Conservation (phyloP, 2,888 invertebrate genomes). For the Stegophylla sp. region DNA sequence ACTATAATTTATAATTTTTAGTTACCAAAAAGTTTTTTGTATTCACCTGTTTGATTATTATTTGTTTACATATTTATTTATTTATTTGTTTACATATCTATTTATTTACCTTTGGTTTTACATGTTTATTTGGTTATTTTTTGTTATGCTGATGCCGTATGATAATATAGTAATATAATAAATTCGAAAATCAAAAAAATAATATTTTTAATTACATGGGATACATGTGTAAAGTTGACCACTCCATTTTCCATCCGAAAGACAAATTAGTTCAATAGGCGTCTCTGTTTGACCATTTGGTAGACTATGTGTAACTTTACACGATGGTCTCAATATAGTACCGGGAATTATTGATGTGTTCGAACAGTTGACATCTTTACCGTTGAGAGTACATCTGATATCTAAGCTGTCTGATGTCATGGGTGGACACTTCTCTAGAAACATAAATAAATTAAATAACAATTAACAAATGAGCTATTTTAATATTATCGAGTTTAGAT, state of each 20-base stretch:
- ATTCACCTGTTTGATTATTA: too few relatives aligned
- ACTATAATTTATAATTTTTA: too few relatives aligned
- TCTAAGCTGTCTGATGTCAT: constrained; percentile 61
- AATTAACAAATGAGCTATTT: not conserved
- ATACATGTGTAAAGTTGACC: constrained; percentile 60
- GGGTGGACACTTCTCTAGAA: constrained; percentile 61
- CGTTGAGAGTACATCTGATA: constrained; percentile 60
- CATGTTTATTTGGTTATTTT: too few relatives aligned
- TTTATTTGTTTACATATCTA: too few relatives aligned
- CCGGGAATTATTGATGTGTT: constrained; percentile 59
- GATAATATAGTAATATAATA: too few relatives aligned
- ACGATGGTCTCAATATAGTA: constrained; percentile 59
- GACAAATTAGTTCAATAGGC: constrained; percentile 58
- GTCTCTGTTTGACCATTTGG: constrained; percentile 12
- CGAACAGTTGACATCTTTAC: constrained; percentile 59
- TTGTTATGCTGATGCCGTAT: too few relatives aligned
- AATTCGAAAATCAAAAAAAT: not conserved
- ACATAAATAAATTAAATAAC: not conserved
- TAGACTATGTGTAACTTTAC: constrained; percentile 60
- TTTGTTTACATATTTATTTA: too few relatives aligned
- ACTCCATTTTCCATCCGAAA: constrained; percentile 60
- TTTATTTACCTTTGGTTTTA: too few relatives aligned
- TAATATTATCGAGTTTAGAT: too few relatives aligned
- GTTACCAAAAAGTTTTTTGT: too few relatives aligned
- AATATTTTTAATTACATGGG: constrained; percentile 60